These are phyloP conservation scores for Agrochola litura DNA, from an alignment of 2,888 invertebrate species.

Conservation along the genomic window DNA sequence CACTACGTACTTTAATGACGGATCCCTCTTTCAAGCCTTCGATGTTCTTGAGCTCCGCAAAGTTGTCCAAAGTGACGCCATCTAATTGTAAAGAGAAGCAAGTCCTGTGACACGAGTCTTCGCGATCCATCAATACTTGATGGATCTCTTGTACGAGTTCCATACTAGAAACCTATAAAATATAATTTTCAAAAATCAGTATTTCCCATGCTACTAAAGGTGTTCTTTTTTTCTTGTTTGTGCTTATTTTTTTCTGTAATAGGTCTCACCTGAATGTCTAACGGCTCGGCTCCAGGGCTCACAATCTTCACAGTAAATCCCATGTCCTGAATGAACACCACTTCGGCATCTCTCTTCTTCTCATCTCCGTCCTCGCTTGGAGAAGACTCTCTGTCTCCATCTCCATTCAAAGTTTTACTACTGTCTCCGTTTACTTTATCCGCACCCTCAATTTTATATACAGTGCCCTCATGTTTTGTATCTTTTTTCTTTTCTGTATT, in stretches of 20 bases:
- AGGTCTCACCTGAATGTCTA: conserved; percentile 95
- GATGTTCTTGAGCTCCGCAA: conserved; percentile 99
- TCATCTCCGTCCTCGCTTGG: conserved; percentile 90
- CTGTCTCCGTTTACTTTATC: conserved; percentile 81
- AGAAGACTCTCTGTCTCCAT: conserved; percentile 85
- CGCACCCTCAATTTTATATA: conserved; percentile 71
- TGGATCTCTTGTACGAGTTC: conserved; percentile 99
- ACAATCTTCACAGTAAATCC: conserved; percentile 98
- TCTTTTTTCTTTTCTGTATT: conserved; percentile 75
- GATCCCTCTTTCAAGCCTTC: conserved; percentile 98
- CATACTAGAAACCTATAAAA: conserved; percentile 92
- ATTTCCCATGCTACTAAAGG: not conserved
- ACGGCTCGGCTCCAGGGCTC: conserved; percentile 97
- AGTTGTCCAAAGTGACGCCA: conserved; percentile 98
- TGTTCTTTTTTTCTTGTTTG: not conserved
- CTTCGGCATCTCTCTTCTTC: conserved; percentile 93
- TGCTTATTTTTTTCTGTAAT: not conserved
- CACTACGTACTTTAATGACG: conserved; percentile 93
- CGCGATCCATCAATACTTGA: conserved; percentile 99
- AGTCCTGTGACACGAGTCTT: conserved; percentile 99
- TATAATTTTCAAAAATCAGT: not conserved
- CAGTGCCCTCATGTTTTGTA: conserved; percentile 73
- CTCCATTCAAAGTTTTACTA: conserved; percentile 82
- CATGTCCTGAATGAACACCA: conserved; percentile 97
- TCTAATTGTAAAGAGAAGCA: conserved; percentile 99